Percentiles rank a stretch among this genome's conserved stretches.
Evolutionary conservation across 2,888 invertebrate genomes (phyloP).

Genomic region (Pachydiplax longipennis): DNA sequence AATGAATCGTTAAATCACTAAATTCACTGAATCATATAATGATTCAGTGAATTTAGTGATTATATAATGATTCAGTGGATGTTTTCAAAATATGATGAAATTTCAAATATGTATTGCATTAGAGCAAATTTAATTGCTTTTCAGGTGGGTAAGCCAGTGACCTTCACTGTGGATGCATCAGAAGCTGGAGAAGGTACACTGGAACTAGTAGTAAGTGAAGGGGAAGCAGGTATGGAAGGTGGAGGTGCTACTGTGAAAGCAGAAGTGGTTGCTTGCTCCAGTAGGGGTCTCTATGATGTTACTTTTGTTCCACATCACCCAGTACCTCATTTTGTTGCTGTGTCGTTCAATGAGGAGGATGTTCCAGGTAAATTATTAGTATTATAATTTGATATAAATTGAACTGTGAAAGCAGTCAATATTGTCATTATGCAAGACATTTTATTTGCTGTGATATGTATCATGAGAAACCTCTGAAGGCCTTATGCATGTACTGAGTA

Average conservation of each 20-base stretch:
- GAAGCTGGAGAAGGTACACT: constrained; percentile 94
- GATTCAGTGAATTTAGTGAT: too few relatives aligned
- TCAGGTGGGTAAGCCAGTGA: constrained; percentile 82
- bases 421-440: too few relatives aligned
- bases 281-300: constrained; percentile 89
- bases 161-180: constrained; percentile 93
- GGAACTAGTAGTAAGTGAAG: constrained; percentile 76
- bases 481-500: too few relatives aligned
- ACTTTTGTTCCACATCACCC: constrained; percentile 91
- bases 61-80: too few relatives aligned
- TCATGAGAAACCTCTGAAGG: too few relatives aligned
- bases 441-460: too few relatives aligned
- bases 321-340: constrained; percentile 89
- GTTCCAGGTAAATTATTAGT: constrained; percentile 67
- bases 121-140: not conserved
- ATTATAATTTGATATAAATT: not conserved
- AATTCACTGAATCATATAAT: too few relatives aligned
- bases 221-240: not conserved
- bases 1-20: too few relatives aligned
- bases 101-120: not conserved
- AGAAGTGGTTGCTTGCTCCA: constrained; percentile 81
- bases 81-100: too few relatives aligned
- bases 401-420: too few relatives aligned
- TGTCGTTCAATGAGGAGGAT: constrained; percentile 91
- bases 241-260: constrained; percentile 89